Conservation (phyloP, 1,140 invertebrate species). For the Tetranychus urticae region DNA sequence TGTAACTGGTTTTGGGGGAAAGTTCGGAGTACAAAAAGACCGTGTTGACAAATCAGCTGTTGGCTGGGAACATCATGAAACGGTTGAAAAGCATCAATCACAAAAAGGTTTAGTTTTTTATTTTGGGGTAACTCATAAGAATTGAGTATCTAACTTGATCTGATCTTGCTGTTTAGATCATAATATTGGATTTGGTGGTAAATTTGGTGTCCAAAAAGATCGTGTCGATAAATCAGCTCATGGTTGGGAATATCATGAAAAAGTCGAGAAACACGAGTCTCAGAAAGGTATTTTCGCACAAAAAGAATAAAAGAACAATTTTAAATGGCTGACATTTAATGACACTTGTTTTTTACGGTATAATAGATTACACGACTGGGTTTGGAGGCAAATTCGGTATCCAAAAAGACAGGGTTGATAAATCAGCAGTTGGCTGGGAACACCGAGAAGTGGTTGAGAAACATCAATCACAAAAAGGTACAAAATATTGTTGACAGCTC, state of each 20-base stretch:
- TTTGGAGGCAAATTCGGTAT: slow-evolving; percentile 84
- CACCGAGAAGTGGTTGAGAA: slow-evolving; percentile 25
- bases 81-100: slow-evolving; percentile 25
- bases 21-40: slow-evolving; percentile 67
- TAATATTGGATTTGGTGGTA: slow-evolving; percentile 53
- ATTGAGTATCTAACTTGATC: too few relatives aligned
- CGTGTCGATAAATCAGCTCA: slow-evolving; percentile 40
- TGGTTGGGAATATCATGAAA: slow-evolving; percentile 27
- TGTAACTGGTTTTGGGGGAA: slow-evolving; percentile 62
- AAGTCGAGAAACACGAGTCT: slow-evolving; percentile 25
- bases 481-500: background rate
- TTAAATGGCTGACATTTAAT: background rate
- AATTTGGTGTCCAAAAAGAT: slow-evolving; percentile 67
- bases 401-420: slow-evolving; percentile 53
- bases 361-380: slow-evolving; percentile 42
- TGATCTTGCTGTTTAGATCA: background rate
- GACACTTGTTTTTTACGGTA: background rate
- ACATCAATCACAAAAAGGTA: slow-evolving; percentile 27
- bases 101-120: slow-evolving; percentile 20
- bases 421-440: slow-evolving; percentile 29
- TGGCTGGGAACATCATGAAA: slow-evolving; percentile 27
- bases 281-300: slow-evolving; percentile 20
- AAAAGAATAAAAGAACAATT: background rate
- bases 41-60: slow-evolving; percentile 41
- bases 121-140: too few relatives aligned